Percentiles rank a stretch among this genome's conserved stretches.
Conservation (phyloP, 2,888 invertebrate genomes). For the Troides helena region DNA sequence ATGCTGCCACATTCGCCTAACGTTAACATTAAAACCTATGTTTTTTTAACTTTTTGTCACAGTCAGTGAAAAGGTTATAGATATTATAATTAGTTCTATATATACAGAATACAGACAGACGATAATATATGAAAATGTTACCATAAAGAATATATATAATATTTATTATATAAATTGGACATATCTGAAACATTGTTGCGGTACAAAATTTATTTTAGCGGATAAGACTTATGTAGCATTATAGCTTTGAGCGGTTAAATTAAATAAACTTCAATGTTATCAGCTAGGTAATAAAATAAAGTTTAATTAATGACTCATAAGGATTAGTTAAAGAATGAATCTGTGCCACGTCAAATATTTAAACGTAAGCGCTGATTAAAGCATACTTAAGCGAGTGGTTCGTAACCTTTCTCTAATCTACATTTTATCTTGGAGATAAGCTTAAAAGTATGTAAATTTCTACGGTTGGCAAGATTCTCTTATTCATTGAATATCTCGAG, state of each 20-base stretch:
- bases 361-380: slow-evolving; percentile 6
- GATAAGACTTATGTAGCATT: not conserved
- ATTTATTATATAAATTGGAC: too few species aligned
- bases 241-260: not conserved
- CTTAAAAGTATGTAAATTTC: slow-evolving; percentile 12
- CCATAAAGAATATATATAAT: too few species aligned
- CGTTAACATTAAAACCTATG: too few species aligned
- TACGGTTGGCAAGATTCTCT: not conserved
- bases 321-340: not conserved
- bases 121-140: too few species aligned
- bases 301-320: not conserved
- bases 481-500: not conserved
- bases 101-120: too few species aligned
- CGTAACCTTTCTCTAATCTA: slow-evolving; percentile 18
- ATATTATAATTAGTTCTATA: too few species aligned
- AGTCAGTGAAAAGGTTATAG: too few species aligned
- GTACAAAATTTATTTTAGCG: too few species aligned
- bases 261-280: not conserved
- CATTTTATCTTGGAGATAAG: slow-evolving; percentile 22
- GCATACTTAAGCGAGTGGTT: slow-evolving; percentile 18
- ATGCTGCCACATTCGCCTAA: too few species aligned
- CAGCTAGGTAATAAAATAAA: not conserved
- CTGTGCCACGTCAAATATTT: not conserved
- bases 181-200: too few species aligned
- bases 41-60: too few species aligned